Evolutionary conservation across 2,888 invertebrate species (phyloP).

Genomic region (Atethmia centrago): DNA sequence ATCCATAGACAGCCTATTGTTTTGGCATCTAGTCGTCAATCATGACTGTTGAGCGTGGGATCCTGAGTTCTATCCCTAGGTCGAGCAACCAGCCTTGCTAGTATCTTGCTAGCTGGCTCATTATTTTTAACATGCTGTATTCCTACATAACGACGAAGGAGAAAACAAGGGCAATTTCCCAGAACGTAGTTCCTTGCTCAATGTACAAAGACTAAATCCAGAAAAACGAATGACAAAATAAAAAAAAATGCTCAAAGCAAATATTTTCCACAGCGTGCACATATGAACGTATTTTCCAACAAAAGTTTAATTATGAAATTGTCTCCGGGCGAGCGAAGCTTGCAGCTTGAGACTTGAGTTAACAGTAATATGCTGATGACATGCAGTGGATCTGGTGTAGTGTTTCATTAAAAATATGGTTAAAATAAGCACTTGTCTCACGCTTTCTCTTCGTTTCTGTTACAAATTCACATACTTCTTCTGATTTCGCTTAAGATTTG

Average conservation of each 20-base stretch:
- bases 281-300: conserved; percentile 32
- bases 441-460: background rate
- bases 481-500: background rate
- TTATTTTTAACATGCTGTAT: background rate
- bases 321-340: conserved; percentile 45
- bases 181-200: background rate
- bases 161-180: no score
- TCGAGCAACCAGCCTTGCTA: background rate
- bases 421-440: background rate
- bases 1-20: no score
- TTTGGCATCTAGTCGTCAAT: no score
- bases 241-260: conserved; percentile 21
- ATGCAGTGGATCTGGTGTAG: conserved; percentile 7
- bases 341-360: conserved; percentile 44
- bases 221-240: conserved; percentile 14
- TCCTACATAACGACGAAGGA: no score
- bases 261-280: conserved; percentile 28
- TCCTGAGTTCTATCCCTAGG: background rate
- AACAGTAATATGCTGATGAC: conserved; percentile 30
- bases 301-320: conserved; percentile 64
- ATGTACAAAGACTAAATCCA: background rate
- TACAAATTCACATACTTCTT: background rate
- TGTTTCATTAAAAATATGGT: conserved; percentile 9
- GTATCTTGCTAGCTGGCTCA: background rate
- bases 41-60: no score